Evolutionary conservation across 2,113 vertebrate genomes (phyloP).

Genomic region (Psammodynastes pulverulentus): DNA sequence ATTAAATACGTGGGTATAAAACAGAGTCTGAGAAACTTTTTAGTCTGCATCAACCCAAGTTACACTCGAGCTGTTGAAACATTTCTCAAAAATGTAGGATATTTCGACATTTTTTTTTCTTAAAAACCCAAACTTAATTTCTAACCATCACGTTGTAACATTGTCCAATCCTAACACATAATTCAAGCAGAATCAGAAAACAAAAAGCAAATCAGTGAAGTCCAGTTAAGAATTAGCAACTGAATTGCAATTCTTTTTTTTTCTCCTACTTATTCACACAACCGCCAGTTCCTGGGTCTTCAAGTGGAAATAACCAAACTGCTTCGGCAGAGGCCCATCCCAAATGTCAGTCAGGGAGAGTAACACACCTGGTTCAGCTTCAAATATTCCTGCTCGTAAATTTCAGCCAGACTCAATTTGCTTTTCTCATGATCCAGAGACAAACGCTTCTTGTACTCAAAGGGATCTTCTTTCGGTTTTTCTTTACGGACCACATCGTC

Average conservation of each 20-base stretch:
- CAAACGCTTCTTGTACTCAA: conserved; percentile 92
- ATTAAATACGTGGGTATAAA: not conserved
- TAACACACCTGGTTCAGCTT: conserved; percentile 85
- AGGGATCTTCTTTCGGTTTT: conserved; percentile 89
- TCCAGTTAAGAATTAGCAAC: not conserved
- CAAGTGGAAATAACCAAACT: not conserved
- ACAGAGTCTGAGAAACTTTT: not conserved
- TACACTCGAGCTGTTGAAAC: not conserved
- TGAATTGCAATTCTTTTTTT: not conserved
- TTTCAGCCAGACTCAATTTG: conserved; percentile 91
- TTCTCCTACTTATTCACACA: not conserved
- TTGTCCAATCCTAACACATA: not conserved
- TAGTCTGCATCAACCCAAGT: not conserved
- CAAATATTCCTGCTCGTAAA: conserved; percentile 93
- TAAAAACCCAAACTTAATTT: not conserved
- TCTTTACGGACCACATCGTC: conserved; percentile 95
- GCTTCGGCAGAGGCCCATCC: not conserved
- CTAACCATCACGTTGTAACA: not conserved
- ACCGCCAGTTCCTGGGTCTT: not conserved
- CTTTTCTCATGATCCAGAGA: conserved; percentile 95
- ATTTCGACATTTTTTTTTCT: too few relatives aligned
- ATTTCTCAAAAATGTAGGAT: not conserved
- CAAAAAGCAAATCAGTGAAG: not conserved
- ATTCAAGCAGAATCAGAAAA: not conserved
- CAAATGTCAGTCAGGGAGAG: not conserved